Evolutionary conservation across 2,888 invertebrate genomes (phyloP), one percentile per base, ranked within the genome.

Genomic region (Nemapogon koenigi): DNA sequence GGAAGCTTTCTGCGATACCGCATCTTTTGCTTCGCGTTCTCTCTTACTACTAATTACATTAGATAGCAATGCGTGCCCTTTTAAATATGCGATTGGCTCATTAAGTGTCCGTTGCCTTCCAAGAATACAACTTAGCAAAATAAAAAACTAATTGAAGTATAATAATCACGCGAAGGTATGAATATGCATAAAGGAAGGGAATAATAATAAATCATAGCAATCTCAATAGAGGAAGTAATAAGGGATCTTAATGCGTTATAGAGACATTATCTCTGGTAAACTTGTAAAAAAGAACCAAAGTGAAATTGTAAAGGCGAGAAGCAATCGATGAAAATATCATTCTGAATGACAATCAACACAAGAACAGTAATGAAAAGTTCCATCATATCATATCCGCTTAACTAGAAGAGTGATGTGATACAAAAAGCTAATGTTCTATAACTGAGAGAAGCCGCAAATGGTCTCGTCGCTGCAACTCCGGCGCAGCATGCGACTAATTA

Each of bases 401-500:
- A 31, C 18, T 33, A 33, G 33, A 37, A 32, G 26, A 14, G 31
- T 35, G 25, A 37, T 13, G 31, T 31, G 28, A 30, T 31, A 40
- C 29, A 35, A 35, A 35, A 26, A 41, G 39, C 37, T 33, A 33
- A 19, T 33, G 33, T 19, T 16, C 16, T 31, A 16, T 31, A 31
- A 31, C 16, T 17, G 31, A 16, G n/a, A 8, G 10, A 2, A 31
- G 31, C 3, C 31, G 17, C 31, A 31, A 35, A 35, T 35, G 16
- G 6, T 26, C 16, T 26, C 26, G 16, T n/a, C 18, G 16, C 32
- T n/a, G 18, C 16, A 11, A 31, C 33, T 22, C 30, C n/a, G n/a
- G 26, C 62, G 38, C 73, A 68, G 69, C 72, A 57, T 66, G 75
- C 52, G 59, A 60, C 63, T 73, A 72, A 75, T 75, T 75, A 75